Evolutionary conservation across 37 sponge, comb jelly and placozoan species (phyloP).

Genomic region (Amphimedon queenslandica): DNA sequence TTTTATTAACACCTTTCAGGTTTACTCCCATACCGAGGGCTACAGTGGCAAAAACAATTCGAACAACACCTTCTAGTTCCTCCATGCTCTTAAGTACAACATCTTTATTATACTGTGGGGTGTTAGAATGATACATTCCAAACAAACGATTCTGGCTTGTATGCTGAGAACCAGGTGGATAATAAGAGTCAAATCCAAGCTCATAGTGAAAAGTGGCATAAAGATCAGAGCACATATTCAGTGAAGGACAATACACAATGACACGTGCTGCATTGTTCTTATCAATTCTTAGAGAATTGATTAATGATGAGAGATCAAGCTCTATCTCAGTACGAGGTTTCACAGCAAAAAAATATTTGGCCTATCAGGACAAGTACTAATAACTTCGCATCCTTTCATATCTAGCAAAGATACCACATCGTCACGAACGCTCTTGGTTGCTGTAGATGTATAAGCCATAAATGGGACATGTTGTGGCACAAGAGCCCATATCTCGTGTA

Average conservation of each 20-base stretch:
- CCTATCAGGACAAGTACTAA: conserved; percentile 28
- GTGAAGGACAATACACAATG: conserved; percentile 40
- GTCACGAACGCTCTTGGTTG: neutral
- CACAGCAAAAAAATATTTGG: conserved; percentile 39
- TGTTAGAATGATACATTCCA: conserved; percentile 43
- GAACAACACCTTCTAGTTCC: conserved; percentile 27
- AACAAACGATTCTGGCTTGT: conserved; percentile 34
- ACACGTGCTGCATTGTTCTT: conserved; percentile 19
- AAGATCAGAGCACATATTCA: conserved; percentile 37
- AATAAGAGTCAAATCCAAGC: conserved; percentile 29
- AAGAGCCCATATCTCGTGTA: conserved; percentile 39
- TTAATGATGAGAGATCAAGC: neutral
- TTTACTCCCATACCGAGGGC: conserved; percentile 55
- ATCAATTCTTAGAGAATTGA: conserved; percentile 2
- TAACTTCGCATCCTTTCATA: conserved; percentile 10
- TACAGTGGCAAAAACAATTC: conserved; percentile 60
- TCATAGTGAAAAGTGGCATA: conserved; percentile 19
- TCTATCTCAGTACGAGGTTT: conserved; percentile 12
- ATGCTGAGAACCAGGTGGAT: conserved; percentile 33
- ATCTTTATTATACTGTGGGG: conserved; percentile 29
- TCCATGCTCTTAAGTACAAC: conserved; percentile 19
- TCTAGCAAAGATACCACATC: conserved; percentile 14
- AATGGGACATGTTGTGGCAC: conserved; percentile 21
- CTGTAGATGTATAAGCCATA: conserved; percentile 40
- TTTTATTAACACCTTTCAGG: conserved; percentile 17